Percentiles rank a stretch among this genome's conserved stretches.
Evolutionary conservation across 2,797 vertebrate species (phyloP).

Genomic region (Salarias fasciatus): DNA sequence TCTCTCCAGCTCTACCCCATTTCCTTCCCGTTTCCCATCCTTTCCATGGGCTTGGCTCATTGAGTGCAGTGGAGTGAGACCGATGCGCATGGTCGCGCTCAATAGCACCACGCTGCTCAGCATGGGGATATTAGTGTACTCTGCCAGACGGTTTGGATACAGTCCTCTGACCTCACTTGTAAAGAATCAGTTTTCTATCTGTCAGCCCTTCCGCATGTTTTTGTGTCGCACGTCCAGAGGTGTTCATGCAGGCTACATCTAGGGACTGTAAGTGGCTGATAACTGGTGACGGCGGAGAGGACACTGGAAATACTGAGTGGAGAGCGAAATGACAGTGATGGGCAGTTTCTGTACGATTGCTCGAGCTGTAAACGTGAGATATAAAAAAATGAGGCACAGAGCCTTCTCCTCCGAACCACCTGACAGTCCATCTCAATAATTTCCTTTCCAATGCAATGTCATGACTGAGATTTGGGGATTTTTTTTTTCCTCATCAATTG

Average conservation of each 20-base stretch:
- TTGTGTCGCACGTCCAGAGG: slow-evolving; percentile 42
- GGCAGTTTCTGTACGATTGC: slow-evolving; percentile 38
- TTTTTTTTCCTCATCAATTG: slow-evolving; percentile 5
- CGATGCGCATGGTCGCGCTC: slow-evolving; percentile 72
- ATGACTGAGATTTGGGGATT: background rate
- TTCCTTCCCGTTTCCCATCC: slow-evolving; percentile 69
- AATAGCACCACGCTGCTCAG: slow-evolving; percentile 71
- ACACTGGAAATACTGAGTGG: slow-evolving; percentile 43
- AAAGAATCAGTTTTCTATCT: slow-evolving; percentile 74
- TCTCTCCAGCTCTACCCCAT: slow-evolving; percentile 22
- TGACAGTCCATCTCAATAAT: background rate
- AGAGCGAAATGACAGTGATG: slow-evolving; percentile 46
- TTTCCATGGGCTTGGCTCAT: slow-evolving; percentile 69
- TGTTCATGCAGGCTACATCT: slow-evolving; percentile 34
- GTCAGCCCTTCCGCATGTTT: slow-evolving; percentile 54
- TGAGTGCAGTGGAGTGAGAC: slow-evolving; percentile 72
- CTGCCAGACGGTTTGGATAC: slow-evolving; percentile 71
- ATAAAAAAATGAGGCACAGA: slow-evolving; percentile 20
- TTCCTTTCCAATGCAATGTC: slow-evolving; percentile 3
- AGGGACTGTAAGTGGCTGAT: slow-evolving; percentile 44
- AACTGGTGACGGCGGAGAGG: slow-evolving; percentile 52
- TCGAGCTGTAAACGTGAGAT: slow-evolving; percentile 25
- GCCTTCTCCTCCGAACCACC: slow-evolving; percentile 2
- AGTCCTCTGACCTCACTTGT: slow-evolving; percentile 77
- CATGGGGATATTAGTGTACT: slow-evolving; percentile 76